Percentiles rank a stretch among this genome's conserved stretches.
phyloP scores from a whole-genome alignment of 2,113 vertebrate genomes.

The Ammodramus savannarum region DNA sequence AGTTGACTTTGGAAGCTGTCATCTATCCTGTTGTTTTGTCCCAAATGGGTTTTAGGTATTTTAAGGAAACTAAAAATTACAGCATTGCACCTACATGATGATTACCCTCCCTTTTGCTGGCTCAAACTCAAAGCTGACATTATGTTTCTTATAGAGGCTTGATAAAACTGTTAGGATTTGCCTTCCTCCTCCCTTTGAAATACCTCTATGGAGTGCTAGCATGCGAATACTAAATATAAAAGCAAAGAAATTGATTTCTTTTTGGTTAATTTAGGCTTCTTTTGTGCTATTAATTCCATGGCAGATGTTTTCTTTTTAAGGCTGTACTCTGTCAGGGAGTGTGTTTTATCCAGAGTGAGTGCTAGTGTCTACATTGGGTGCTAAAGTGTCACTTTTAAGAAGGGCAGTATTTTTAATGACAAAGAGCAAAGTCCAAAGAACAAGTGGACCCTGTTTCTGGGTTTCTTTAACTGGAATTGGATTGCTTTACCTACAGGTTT shows the following conservation, averaged over 20 bases:
- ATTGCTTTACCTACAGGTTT: not conserved
- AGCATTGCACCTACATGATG: not conserved
- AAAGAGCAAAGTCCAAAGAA: not conserved
- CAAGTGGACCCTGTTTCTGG: not conserved
- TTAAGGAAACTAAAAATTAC: constrained; percentile 33
- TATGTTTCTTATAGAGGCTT: not conserved
- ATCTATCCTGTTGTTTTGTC: not conserved
- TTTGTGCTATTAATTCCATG: constrained; percentile 28
- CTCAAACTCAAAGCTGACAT: not conserved
- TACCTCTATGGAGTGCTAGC: not conserved
- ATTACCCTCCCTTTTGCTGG: not conserved
- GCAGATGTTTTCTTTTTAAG: constrained; percentile 36
- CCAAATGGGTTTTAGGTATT: constrained; percentile 25
- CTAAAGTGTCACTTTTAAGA: not conserved
- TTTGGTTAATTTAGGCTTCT: not conserved
- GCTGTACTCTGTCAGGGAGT: not conserved
- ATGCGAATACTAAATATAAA: not conserved
- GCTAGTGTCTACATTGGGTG: not conserved
- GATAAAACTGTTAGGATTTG: not conserved
- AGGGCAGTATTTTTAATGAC: not conserved
- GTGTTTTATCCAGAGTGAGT: not conserved
- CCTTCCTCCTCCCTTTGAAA: not conserved
- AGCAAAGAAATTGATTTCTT: not conserved
- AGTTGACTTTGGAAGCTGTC: not conserved
- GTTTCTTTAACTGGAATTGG: not conserved